These are phyloP conservation scores for Ruditapes philippinarum DNA, from an alignment of 1,140 invertebrate species.

Conservation along the genomic window DNA sequence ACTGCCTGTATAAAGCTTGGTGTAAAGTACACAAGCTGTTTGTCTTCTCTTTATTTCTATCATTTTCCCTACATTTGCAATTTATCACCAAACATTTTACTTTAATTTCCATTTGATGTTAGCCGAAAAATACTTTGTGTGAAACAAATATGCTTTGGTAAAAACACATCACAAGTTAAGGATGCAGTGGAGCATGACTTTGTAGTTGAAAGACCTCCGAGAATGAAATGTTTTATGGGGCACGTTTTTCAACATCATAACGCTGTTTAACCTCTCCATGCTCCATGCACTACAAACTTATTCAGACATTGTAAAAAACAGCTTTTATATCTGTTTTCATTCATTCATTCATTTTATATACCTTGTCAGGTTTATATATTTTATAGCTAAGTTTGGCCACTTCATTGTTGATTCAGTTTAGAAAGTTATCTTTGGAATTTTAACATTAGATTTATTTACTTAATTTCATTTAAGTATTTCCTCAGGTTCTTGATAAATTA, in stretches of 20 bases:
- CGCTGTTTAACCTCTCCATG: not conserved
- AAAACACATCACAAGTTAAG: conserved; percentile 38
- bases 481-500: no score
- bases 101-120: conserved; percentile 55
- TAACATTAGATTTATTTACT: no score
- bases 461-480: no score
- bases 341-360: not conserved
- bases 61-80: conserved; percentile 20
- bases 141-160: conserved; percentile 45
- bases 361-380: no score
- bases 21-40: not conserved
- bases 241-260: not conserved
- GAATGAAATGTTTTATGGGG: conserved; percentile 1
- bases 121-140: not conserved
- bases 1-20: no score
- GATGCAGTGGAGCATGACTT: conserved; percentile 39
- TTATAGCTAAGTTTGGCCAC: no score
- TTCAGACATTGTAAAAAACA: not conserved
- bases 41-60: not conserved
- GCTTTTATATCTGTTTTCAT: not conserved
- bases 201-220: conserved; percentile 27
- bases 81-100: conserved; percentile 40
- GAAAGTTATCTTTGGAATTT: no score
- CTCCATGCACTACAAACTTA: not conserved
- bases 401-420: no score